Evolutionary conservation across 2,113 vertebrate genomes (phyloP), one percentile per base, ranked within the genome.

Genomic region (Tor tambroides): DNA sequence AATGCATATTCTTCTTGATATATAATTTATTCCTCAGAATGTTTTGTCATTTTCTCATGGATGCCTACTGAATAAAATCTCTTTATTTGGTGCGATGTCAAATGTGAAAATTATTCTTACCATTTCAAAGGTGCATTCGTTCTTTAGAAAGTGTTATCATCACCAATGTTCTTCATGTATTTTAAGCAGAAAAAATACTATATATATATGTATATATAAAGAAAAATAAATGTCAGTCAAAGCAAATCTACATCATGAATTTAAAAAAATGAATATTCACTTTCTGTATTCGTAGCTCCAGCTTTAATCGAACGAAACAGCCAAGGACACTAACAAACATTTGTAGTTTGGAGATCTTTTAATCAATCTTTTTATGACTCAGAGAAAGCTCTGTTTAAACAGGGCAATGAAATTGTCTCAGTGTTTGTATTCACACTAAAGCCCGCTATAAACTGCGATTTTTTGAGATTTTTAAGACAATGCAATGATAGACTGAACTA

Each of bases 1-100:
- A 49, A 82, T 67, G 61, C 14, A 49, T 49, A 46, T 7, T 38
- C 43, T 17, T 65, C 69, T 72, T 72, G 80, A 30, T 82, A 0
- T 67, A 12, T 82, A 28, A 67, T 82, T 82, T 69, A 49, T 82
- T 69, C 11, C 46, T 12, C n/a, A 10, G 19, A 56, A 56, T 38
- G 2, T 69, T 82, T 51, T 83, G 41, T 71, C 10, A 23, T 51
- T 51, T 30, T 67, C 19, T 51, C 10, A 3, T 83, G 17, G 28
- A 69, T 49, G 10, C 2, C 9, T 6, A n/a, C 1, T 38, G 15
- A 86, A 74, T 49, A 72, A 88, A 83, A 86, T 12, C 2, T 43
- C 43, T 78, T n/a, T 19, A n/a, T 67, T 65, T n/a, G 26, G 5
- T 28, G 54, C 5, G 7, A 59, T 2, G 21, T 32, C 28, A 59